Evolutionary conservation across 2,888 invertebrate genomes (phyloP).

Genomic region (Autographa pulchrina): DNA sequence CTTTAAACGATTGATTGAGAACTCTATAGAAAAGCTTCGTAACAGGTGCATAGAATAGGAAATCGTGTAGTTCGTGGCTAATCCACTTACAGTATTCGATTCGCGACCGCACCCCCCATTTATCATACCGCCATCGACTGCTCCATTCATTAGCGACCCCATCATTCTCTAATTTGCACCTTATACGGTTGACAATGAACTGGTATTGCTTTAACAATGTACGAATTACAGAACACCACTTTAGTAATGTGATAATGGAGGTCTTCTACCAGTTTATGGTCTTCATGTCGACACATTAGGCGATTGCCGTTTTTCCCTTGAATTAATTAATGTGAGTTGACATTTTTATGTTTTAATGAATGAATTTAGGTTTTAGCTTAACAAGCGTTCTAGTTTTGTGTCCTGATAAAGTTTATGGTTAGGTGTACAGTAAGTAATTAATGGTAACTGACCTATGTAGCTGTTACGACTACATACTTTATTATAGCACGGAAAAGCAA

Average conservation of each 20-base stretch:
- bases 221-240: constrained; percentile 65
- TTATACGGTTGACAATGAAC: constrained; percentile 72
- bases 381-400: constrained; percentile 41
- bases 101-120: constrained; percentile 81
- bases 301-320: constrained; percentile 71
- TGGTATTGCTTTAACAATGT: constrained; percentile 70
- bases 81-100: constrained; percentile 78
- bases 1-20: not conserved
- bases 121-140: constrained; percentile 75
- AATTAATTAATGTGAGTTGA: constrained; percentile 76
- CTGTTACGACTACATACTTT: not conserved
- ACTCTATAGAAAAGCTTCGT: not conserved
- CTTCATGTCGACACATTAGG: constrained; percentile 71
- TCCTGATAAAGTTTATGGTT: constrained; percentile 16
- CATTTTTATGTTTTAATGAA: constrained; percentile 65
- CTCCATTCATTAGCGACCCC: constrained; percentile 77
- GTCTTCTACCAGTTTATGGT: constrained; percentile 56
- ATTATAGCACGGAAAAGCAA: not conserved
- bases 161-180: constrained; percentile 74
- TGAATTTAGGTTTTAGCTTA: constrained; percentile 57
- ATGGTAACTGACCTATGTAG: not conserved
- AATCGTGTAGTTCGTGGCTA: constrained; percentile 63
- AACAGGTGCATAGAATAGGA: constrained; percentile 4
- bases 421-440: constrained; percentile 2
- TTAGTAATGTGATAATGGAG: constrained; percentile 74